Base-by-base conservation (phyloP, 1,140 invertebrate genomes). In the Drosophila parvula region DNA sequence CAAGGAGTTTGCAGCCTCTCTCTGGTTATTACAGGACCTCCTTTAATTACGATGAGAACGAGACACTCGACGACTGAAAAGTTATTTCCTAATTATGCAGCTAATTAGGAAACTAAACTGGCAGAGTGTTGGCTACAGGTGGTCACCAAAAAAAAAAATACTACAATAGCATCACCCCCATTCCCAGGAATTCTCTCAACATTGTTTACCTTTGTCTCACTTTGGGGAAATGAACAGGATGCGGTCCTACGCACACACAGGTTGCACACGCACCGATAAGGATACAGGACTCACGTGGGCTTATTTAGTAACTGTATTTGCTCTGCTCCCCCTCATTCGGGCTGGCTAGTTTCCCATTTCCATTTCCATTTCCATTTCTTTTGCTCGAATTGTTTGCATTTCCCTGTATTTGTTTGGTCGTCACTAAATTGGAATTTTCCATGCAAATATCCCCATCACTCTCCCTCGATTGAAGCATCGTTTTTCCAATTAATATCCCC, bases 221-320 rank as follows among this genome's bases (percentile, higher is more conserved):
- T 58, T 75, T n/a, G 58, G 68, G 56, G 47, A 74, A 74, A 74
- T 53, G 69, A 70, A 70, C 68, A 57, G 58, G 57, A 74, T 74
- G 58, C 50, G 57, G 67, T 73, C 67, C 41, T 47, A 47, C 22
- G 51, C 50, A 53, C n/a, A 62, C 57, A 28, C 11, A 50, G 6
- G 16, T 27, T 7, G n/a, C 11, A 4, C 40, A 34, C 36, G 16
- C 62, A 28, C 44, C 28, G 28, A 62, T 36, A 36, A 61, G 56
- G 60, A 64, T 34, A 43, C 34, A 57, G 34, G 18, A 27, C 34
- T 22, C 64, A 57, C 65, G 65, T 70, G 53, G 51, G 68, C 51
- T 70, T 71, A 71, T 71, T 71, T 71, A 58, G 61, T 59, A 67
- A 53, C 44, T 30, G 40, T 76, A 53, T 76, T 76, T 76, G 62